Conservation (phyloP, 92 coral and sea anemone species). For the Ricordea florida region DNA sequence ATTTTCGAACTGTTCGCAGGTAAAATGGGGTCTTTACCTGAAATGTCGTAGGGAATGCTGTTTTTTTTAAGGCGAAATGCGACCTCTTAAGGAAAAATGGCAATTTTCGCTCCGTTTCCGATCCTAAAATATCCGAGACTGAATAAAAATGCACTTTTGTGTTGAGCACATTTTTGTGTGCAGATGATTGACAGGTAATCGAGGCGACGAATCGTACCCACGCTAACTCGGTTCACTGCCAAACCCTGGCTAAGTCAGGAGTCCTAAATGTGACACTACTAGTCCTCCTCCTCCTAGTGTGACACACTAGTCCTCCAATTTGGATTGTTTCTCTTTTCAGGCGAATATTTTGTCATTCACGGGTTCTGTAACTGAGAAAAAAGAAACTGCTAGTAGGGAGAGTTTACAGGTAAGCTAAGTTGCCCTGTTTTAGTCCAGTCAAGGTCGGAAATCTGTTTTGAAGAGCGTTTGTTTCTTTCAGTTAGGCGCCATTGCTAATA, state of each 20-base stretch:
- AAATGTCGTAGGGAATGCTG: too few species aligned
- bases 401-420: constrained; percentile 3
- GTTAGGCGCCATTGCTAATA: constrained; percentile 2
- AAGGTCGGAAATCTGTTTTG: not conserved
- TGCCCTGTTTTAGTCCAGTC: not conserved
- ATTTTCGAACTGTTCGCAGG: too few species aligned
- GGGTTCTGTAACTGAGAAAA: constrained; percentile 17
- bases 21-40: too few species aligned
- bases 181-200: constrained; percentile 85
- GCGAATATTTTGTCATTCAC: not conserved
- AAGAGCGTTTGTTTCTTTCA: not conserved
- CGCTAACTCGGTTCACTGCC: constrained; percentile 43
- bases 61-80: too few species aligned
- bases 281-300: too few species aligned
- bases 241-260: constrained; percentile 29
- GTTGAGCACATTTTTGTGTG: constrained; percentile 80
- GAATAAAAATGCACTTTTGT: not conserved
- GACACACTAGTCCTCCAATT: too few species aligned
- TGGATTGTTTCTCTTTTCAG: constrained; percentile 2
- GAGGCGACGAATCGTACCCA: constrained; percentile 44
- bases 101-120: not conserved
- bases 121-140: not conserved
- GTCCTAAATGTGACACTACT: too few species aligned
- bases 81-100: too few species aligned
- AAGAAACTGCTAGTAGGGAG: not conserved